Percentiles rank a stretch among this genome's conserved stretches.
Evolutionary conservation across 1,140 invertebrate species (phyloP).

Genomic region (Antheraea pernyi): DNA sequence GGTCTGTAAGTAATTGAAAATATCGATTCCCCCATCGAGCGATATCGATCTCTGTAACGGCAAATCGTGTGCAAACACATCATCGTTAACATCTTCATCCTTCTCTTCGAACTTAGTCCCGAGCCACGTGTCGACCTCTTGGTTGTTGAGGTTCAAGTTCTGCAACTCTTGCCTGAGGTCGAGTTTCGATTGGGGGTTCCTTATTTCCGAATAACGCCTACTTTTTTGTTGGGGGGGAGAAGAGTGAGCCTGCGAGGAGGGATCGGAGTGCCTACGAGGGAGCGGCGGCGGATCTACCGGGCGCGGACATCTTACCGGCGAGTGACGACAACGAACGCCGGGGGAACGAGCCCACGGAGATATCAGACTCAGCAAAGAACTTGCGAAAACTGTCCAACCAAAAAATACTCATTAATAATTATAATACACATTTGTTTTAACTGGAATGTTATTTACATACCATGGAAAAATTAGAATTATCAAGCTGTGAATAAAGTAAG

Average conservation of each 20-base stretch:
- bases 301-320: constrained; percentile 59
- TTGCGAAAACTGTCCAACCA: constrained; percentile 75
- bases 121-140: constrained; percentile 62
- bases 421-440: background rate
- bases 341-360: constrained; percentile 75
- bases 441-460: too few species aligned
- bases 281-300: constrained; percentile 55
- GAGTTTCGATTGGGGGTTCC: constrained; percentile 36
- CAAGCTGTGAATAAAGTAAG: too few species aligned
- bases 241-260: constrained; percentile 28
- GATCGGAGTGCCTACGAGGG: constrained; percentile 68
- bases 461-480: too few species aligned
- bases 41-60: constrained; percentile 63
- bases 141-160: constrained; percentile 45
- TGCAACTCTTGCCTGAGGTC: constrained; percentile 62
- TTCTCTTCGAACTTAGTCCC: constrained; percentile 50
- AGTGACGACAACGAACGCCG: constrained; percentile 66
- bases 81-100: constrained; percentile 33
- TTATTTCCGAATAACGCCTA: constrained; percentile 49
- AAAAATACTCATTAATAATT: background rate
- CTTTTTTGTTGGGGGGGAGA: background rate
- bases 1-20: constrained; percentile 55
- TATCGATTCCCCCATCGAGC: constrained; percentile 61
- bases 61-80: constrained; percentile 55
- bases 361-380: constrained; percentile 79